Base-by-base conservation (phyloP, 2,113 vertebrate genomes). In the Thermophis baileyi region DNA sequence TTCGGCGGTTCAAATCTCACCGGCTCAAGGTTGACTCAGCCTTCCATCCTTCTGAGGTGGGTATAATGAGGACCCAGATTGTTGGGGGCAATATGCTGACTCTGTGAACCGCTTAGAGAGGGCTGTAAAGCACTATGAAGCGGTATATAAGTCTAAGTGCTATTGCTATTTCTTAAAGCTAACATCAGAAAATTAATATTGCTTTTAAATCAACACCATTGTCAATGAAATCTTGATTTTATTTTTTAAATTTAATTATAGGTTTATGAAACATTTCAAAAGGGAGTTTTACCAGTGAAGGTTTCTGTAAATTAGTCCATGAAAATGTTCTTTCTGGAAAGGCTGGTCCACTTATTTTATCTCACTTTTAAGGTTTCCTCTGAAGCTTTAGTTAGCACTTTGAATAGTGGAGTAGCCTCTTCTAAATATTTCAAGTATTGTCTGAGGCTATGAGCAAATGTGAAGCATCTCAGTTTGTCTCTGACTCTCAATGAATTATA, bases 221-320 rank as follows among this genome's bases (percentile, higher is more conserved):
- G 69, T 50, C 47, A 90, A 24, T 57, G 6, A 93, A 69, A 20
- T 51, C 93, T 74, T 90, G 35, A 51, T 87, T 92, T 93, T 90
- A 85, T 44, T 87, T 49, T 87, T 74, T 55, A 51, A 50, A 27
- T 63, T 91, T 88, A 57, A 87, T 9, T 86, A 63, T 24, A 81
- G 74, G 6, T 81, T 81, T 81, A 40, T 81, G 18, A 20, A 81
- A 40, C 3, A 5, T 81, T 44, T 81, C 74, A 81, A 81, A 40
- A 40, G 7, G 35, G 35, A 40, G 35, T 81, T 81, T 40, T 40
- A 81, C 69, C 69, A 20, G 16, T 81, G 35, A 44, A 81, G 7
- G 74, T 81, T 81, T 81, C n/a, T 44, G 35, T 81, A 81, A 81
- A 40, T 18, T 20, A 44, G 35, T 9, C 35, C 1, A 22, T 22